A percentile compares a stretch with the other conserved stretches of the same genome.
These are phyloP conservation scores for Remorina albescens DNA, from an alignment of 2,797 vertebrate genomes.

Conservation along the genomic window DNA sequence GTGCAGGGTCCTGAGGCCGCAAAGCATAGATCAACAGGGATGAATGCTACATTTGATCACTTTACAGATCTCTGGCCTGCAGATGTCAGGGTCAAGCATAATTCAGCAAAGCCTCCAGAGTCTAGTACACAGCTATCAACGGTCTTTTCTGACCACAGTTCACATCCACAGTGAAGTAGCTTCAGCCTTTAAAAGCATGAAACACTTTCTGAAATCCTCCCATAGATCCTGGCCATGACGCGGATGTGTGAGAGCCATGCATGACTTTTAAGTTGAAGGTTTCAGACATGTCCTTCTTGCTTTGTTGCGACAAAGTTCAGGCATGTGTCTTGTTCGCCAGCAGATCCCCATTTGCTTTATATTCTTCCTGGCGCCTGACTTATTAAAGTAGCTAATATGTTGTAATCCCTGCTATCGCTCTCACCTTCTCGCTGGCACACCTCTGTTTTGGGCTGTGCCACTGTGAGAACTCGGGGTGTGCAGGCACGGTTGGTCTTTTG, in stretches of 20 bases:
- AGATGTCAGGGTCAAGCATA: slow-evolving; percentile 72
- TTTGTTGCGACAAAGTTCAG: slow-evolving; percentile 71
- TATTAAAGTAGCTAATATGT: slow-evolving; percentile 87
- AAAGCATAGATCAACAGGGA: slow-evolving; percentile 69
- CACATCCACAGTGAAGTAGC: slow-evolving; percentile 22
- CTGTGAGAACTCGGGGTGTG: slow-evolving; percentile 75
- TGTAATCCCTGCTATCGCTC: slow-evolving; percentile 92
- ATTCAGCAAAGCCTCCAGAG: slow-evolving; percentile 43
- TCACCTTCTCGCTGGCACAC: slow-evolving; percentile 88
- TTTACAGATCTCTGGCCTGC: slow-evolving; percentile 69
- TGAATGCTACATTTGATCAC: slow-evolving; percentile 75
- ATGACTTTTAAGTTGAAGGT: slow-evolving; percentile 33
- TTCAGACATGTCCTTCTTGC: slow-evolving; percentile 36
- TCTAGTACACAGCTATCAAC: slow-evolving; percentile 33
- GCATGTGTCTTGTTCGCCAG: slow-evolving; percentile 54
- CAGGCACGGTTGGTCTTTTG: slow-evolving; percentile 87
- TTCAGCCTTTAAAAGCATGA: slow-evolving; percentile 27
- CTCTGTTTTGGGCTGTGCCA: slow-evolving; percentile 84
- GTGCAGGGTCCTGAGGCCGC: slow-evolving; percentile 44
- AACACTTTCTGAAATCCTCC: slow-evolving; percentile 16
- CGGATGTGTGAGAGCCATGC: slow-evolving; percentile 7
- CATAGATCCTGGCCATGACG: slow-evolving; percentile 24
- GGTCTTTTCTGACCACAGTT: slow-evolving; percentile 33
- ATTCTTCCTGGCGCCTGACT: slow-evolving; percentile 64
- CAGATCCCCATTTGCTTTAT: slow-evolving; percentile 56